Evolutionary conservation across 2,888 invertebrate genomes (phyloP).

Genomic region (Eupithecia vulgata): DNA sequence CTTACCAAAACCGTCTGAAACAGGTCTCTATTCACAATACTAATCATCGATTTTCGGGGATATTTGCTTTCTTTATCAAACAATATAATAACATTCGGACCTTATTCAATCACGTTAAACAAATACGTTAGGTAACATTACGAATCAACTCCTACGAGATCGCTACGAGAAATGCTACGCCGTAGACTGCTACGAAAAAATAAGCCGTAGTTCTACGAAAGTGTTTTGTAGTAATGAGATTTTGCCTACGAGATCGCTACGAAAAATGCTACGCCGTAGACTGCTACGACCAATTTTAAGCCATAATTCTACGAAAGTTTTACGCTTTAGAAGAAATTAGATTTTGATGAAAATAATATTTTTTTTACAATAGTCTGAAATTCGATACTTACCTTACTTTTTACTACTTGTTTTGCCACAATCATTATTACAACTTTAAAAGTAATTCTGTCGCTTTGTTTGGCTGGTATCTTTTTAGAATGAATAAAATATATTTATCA

Average conservation of each 20-base stretch:
- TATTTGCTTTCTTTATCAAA: constrained; percentile 13
- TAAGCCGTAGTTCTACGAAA: background rate
- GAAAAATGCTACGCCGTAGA: constrained; percentile 23
- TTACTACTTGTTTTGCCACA: no score
- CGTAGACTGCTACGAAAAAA: background rate
- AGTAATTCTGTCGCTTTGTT: no score
- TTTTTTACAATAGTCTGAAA: no score
- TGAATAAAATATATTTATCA: no score
- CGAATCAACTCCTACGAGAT: constrained; percentile 15
- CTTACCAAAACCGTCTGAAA: background rate
- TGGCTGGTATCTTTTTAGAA: no score
- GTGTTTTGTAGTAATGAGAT: background rate
- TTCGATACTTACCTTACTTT: no score
- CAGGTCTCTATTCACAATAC: background rate
- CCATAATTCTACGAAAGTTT: background rate
- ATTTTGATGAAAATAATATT: background rate
- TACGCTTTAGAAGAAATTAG: background rate
- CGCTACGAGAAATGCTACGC: constrained; percentile 23
- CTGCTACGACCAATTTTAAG: background rate
- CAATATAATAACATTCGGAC: constrained; percentile 13
- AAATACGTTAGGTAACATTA: constrained; percentile 23
- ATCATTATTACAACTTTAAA: no score
- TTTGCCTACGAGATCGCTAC: constrained; percentile 18
- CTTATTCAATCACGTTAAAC: constrained; percentile 19
- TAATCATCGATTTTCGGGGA: background rate